Base-by-base conservation (phyloP, 2,888 invertebrate species). In the Ferrisia virgata region DNA sequence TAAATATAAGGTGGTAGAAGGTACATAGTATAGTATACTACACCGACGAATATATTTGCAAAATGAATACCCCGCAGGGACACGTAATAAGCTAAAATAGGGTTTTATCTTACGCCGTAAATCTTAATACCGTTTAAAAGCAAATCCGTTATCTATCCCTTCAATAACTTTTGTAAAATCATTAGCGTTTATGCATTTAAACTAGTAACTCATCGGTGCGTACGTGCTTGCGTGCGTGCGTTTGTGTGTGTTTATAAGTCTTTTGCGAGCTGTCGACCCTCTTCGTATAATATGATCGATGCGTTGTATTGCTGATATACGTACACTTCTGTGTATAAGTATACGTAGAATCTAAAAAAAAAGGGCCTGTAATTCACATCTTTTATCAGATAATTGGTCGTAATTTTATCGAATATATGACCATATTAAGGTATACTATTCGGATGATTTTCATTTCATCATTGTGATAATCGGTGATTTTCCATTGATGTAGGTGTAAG, bases 61-160 rank as follows among this genome's bases (percentile, higher is more conserved):
- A 79, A 79, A 79, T 79, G 79, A 79, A 79, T 47, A 79, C 79
- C 79, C 79, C 47, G 36, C 33, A 47, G 79, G 79, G 79, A 79
- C 79, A 31, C 47, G 43, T 47, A 47, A 79, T 47, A 79, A 43
- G 47, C 40, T 43, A 79, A 79, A 43, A 40, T 79, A 79, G 47
- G 79, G 79, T 79, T 40, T 79, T 79, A 79, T 79, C 79, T 79
- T 79, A 79, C 79, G 22, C 79, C 47, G 79, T 79, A 79, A 79
- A 79, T 79, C 79, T 79, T 79, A 79, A 79, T 79, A 79, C 79
- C 79, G 79, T 79, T 79, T 79, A 79, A 79, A 79, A 79, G 43
- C 79, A 47, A 79, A 79, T 79, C 79, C 79, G 79, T 79, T 79
- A 79, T 79, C 79, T 47, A 43, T 79, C 40, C 47, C 79, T 79